phyloP scores from a whole-genome alignment of 2,888 invertebrate species.

The Iselma pallidipennis region DNA sequence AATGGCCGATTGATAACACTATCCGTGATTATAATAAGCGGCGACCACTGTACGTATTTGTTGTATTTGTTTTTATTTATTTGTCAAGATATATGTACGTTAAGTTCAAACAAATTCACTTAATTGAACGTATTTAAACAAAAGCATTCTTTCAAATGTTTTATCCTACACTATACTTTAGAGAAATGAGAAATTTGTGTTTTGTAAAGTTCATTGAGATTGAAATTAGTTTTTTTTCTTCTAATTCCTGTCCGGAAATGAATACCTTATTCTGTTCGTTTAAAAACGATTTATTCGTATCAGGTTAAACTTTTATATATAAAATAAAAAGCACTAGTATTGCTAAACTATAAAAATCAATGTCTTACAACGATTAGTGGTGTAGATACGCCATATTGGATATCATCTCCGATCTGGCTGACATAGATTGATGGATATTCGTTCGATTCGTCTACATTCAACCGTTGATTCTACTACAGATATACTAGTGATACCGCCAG shows the following conservation, averaged over 20 bases:
- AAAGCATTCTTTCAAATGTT: constrained; percentile 16
- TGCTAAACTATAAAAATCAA: constrained; percentile 42
- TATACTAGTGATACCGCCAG: constrained; percentile 16
- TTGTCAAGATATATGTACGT: too few species aligned
- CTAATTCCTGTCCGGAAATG: constrained; percentile 26
- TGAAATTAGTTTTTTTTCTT: constrained; percentile 33
- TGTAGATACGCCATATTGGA: constrained; percentile 49
- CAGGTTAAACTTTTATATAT: constrained; percentile 11
- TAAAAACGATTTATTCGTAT: constrained; percentile 19
- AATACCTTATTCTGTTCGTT: constrained; percentile 18
- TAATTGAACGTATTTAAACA: constrained; percentile 26
- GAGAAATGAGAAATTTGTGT: constrained; percentile 21
- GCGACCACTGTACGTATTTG: too few species aligned
- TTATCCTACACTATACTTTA: constrained; percentile 13
- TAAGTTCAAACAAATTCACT: constrained; percentile 2
- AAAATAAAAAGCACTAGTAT: constrained; percentile 27
- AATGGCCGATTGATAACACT: too few species aligned
- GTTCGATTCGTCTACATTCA: constrained; percentile 33
- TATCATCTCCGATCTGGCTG: constrained; percentile 46
- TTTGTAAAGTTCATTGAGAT: constrained; percentile 25
- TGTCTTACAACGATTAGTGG: constrained; percentile 47
- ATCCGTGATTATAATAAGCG: too few species aligned
- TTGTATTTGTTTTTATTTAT: too few species aligned
- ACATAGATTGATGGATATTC: constrained; percentile 49
- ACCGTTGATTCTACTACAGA: constrained; percentile 26